Evolutionary conservation across 1,140 invertebrate genomes (phyloP).

Genomic region (Paralvinella palmiformis): DNA sequence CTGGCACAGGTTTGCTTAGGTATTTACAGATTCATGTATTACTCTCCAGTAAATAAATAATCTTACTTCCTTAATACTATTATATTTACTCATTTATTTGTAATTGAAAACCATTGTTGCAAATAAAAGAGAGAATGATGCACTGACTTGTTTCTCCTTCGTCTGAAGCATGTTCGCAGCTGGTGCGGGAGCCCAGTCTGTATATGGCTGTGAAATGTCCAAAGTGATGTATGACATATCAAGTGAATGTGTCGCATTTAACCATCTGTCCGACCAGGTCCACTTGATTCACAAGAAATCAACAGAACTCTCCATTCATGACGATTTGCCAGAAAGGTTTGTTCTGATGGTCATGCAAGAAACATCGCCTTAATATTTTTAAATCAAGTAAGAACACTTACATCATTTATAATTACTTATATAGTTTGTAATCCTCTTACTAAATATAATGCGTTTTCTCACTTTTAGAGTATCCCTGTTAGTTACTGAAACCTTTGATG

Average conservation of each 20-base stretch:
- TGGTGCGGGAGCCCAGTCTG: slow-evolving; percentile 53
- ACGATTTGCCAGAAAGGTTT: slow-evolving; percentile 55
- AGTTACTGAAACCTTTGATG: slow-evolving; percentile 73
- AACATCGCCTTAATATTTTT: neutral
- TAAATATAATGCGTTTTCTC: slow-evolving; percentile 27
- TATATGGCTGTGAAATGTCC: slow-evolving; percentile 64
- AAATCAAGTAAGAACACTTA: neutral
- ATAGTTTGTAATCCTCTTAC: neutral
- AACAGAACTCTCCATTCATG: slow-evolving; percentile 52
- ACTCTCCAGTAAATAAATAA: neutral
- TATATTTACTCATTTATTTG: slow-evolving; percentile 18
- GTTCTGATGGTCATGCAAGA: neutral
- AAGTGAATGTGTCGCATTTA: slow-evolving; percentile 54
- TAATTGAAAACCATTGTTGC: neutral
- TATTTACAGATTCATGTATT: slow-evolving; percentile 21
- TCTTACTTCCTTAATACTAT: neutral
- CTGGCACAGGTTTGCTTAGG: slow-evolving; percentile 64
- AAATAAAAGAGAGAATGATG: too few relatives aligned
- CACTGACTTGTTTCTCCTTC: too few relatives aligned
- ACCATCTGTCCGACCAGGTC: slow-evolving; percentile 46
- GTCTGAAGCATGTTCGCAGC: slow-evolving; percentile 57
- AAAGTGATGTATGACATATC: slow-evolving; percentile 60
- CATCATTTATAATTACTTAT: neutral
- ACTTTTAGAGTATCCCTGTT: slow-evolving; percentile 61
- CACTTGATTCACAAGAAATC: slow-evolving; percentile 55